Conservation (phyloP, 2,888 invertebrate genomes). For the Deilephila elpenor region DNA sequence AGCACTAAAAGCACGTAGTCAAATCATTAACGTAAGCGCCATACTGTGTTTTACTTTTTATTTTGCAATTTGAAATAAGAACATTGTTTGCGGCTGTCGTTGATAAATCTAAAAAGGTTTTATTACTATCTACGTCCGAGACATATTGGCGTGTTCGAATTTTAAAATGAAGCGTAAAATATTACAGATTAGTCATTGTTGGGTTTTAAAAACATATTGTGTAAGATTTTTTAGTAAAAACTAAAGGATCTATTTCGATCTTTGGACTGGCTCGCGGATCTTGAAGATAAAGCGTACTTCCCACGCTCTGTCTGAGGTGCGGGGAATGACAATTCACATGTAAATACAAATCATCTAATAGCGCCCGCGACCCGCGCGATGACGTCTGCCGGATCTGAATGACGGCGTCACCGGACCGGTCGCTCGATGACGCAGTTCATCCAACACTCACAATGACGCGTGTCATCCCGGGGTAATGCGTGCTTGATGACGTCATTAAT, state of each 20-base stretch:
- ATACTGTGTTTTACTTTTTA: background rate
- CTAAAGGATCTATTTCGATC: background rate
- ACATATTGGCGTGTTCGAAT: background rate
- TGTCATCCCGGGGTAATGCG: background rate
- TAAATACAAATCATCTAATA: constrained; percentile 21
- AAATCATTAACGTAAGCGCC: background rate
- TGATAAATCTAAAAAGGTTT: background rate
- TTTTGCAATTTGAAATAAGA: background rate
- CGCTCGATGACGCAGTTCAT: constrained; percentile 1
- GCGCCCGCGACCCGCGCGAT: background rate
- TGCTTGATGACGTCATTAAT: constrained; percentile 5
- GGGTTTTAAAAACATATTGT: background rate
- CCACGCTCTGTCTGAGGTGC: constrained; percentile 14
- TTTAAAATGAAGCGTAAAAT: no score
- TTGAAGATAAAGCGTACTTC: constrained; percentile 20
- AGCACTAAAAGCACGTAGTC: background rate
- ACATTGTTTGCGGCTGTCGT: background rate
- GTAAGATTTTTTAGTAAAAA: background rate
- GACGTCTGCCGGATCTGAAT: constrained; percentile 33
- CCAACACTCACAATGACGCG: constrained; percentile 8
- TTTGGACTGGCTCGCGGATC: constrained; percentile 1
- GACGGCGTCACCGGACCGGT: constrained; percentile 23
- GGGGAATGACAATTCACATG: constrained; percentile 22
- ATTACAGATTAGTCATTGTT: no score
- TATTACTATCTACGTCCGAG: background rate